Percentiles rank a stretch among this genome's conserved stretches.
Conservation (phyloP, 2,113 vertebrate genomes). For the Microcebus murinus region DNA sequence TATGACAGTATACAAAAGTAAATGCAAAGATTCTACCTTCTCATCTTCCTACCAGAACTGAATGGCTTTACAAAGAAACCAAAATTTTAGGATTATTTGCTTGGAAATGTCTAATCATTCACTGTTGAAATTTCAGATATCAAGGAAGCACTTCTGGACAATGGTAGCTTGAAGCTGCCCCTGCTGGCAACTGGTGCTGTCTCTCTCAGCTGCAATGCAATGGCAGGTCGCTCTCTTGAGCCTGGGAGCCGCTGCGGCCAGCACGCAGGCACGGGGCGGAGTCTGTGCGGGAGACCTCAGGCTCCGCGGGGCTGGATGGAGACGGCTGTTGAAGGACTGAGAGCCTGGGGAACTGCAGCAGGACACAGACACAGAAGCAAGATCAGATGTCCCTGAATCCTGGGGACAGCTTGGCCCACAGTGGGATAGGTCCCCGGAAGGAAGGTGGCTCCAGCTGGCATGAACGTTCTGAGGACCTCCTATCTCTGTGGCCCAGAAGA, state of each 20-base stretch:
- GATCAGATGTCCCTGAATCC: not conserved
- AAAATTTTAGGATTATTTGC: not conserved
- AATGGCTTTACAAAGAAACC: not conserved
- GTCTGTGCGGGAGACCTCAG: not conserved
- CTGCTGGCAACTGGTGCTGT: not conserved
- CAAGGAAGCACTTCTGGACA: not conserved
- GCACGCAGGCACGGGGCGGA: not conserved
- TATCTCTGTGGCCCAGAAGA: not conserved
- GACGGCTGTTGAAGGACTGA: not conserved
- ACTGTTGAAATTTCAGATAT: not conserved
- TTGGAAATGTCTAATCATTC: conserved; percentile 24
- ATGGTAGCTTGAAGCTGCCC: not conserved
- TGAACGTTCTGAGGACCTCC: not conserved
- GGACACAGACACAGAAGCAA: not conserved
- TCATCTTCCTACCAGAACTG: not conserved
- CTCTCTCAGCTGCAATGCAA: not conserved
- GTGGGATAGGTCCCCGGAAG: not conserved
- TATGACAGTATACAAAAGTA: not conserved
- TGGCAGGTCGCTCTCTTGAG: not conserved
- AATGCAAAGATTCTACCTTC: not conserved
- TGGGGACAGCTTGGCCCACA: not conserved
- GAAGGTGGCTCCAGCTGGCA: not conserved
- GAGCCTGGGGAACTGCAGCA: not conserved
- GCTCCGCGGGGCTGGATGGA: not conserved
- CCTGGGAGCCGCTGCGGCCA: not conserved